A percentile compares a stretch with the other conserved stretches of the same genome.
Evolutionary conservation across 2,888 invertebrate genomes (phyloP).

Genomic region (Marronus borbonicus): DNA sequence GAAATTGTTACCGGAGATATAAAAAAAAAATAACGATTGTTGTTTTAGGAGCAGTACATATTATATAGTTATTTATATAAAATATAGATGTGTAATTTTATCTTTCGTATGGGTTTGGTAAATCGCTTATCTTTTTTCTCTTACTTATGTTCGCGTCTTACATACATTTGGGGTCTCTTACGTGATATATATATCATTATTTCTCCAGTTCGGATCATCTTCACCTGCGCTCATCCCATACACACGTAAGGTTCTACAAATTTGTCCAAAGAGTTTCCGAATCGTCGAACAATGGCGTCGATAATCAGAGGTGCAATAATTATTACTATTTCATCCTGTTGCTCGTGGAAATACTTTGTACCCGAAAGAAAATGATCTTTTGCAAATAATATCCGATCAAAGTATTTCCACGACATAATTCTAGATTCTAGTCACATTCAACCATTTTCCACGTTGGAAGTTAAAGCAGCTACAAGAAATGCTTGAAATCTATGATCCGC

Average conservation of each 20-base stretch:
- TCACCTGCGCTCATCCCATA: background rate
- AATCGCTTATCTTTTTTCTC: background rate
- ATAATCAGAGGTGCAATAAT: too few relatives aligned
- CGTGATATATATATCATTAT: background rate
- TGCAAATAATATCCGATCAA: too few relatives aligned
- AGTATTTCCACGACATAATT: too few relatives aligned
- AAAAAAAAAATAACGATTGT: background rate
- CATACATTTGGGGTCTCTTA: too few relatives aligned
- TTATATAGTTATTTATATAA: constrained; percentile 39
- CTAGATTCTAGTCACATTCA: too few relatives aligned
- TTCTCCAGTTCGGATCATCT: constrained; percentile 5
- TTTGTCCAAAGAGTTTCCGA: background rate
- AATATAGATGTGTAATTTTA: constrained; percentile 37
- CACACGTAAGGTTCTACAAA: background rate
- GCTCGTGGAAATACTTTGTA: too few relatives aligned
- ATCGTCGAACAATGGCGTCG: background rate
- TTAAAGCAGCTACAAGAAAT: too few relatives aligned
- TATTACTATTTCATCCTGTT: too few relatives aligned
- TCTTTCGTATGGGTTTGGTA: constrained; percentile 32
- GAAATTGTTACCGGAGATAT: constrained; percentile 27
- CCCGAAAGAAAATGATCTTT: too few relatives aligned
- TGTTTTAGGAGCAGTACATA: constrained; percentile 35
- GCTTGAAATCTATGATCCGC: too few relatives aligned
- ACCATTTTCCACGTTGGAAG: too few relatives aligned
- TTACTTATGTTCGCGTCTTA: background rate